A percentile compares a stretch with the other conserved stretches of the same genome.
Evolutionary conservation across 1,140 invertebrate species (phyloP).

Genomic region (Scaptodrosophila lebanonensis): DNA sequence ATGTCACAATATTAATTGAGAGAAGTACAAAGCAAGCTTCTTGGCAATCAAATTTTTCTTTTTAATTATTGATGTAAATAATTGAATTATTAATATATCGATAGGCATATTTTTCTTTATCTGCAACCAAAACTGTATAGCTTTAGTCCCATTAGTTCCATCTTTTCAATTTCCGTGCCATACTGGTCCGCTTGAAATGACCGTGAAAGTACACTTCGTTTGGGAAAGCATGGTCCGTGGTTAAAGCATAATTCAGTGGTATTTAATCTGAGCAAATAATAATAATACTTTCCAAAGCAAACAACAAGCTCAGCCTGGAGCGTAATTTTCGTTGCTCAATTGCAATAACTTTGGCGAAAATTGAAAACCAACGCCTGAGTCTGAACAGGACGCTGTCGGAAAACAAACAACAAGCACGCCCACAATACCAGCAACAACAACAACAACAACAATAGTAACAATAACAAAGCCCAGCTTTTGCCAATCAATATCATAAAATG

Average conservation of each 20-base stretch:
- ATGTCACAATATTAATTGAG: too few species aligned
- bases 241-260: conserved; percentile 54
- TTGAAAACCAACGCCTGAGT: conserved; percentile 20
- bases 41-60: too few species aligned
- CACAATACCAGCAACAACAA: conserved; percentile 16
- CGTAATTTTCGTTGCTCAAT: conserved; percentile 26
- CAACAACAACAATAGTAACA: conserved; percentile 18
- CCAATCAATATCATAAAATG: conserved; percentile 75
- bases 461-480: conserved; percentile 28
- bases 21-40: too few species aligned
- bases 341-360: conserved; percentile 17
- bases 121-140: conserved; percentile 6
- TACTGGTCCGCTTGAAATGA: too few species aligned
- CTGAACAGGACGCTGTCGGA: conserved; percentile 26
- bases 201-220: too few species aligned
- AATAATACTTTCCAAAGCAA: conserved; percentile 69
- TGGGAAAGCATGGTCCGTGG: conserved; percentile 22
- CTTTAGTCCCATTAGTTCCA: conserved; percentile 8
- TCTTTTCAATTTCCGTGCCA: conserved; percentile 19
- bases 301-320: conserved; percentile 29
- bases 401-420: conserved; percentile 44
- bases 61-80: too few species aligned
- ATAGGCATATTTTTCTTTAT: background rate
- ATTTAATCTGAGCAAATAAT: conserved; percentile 61
- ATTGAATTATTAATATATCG: too few species aligned